Evolutionary conservation across 2,888 invertebrate species (phyloP).

Genomic region (Serrognathus titanus): DNA sequence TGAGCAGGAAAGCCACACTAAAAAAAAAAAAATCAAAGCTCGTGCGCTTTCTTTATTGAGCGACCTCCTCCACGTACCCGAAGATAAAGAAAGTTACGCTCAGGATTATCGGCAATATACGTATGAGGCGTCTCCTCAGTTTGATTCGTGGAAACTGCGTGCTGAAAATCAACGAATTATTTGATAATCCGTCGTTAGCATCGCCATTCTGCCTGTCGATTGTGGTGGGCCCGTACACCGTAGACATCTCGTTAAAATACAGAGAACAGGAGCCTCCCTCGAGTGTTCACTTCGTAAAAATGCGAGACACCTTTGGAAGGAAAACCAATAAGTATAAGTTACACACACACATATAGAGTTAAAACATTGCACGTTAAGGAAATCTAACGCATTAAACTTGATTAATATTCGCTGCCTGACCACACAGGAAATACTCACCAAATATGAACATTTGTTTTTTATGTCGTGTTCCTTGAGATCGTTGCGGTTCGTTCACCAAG

Average conservation of each 20-base stretch:
- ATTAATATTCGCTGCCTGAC: neutral
- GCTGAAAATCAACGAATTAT: constrained; percentile 12
- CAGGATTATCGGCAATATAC: constrained; percentile 11
- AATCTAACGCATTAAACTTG: neutral
- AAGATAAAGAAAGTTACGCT: constrained; percentile 11
- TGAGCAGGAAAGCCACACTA: constrained; percentile 8
- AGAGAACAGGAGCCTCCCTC: neutral
- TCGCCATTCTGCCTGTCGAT: constrained; percentile 18
- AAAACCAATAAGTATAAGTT: neutral
- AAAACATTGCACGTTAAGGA: no score
- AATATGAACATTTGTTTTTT: constrained; percentile 16
- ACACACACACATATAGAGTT: no score
- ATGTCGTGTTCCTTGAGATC: no score
- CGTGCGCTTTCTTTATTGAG: neutral
- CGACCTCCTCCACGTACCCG: constrained; percentile 1
- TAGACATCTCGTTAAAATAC: constrained; percentile 12
- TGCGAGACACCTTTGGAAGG: constrained; percentile 4
- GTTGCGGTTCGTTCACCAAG: no score
- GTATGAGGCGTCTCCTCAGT: constrained; percentile 8
- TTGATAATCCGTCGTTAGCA: constrained; percentile 13
- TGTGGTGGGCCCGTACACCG: constrained; percentile 19
- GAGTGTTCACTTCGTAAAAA: neutral
- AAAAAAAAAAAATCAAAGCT: neutral
- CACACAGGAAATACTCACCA: constrained; percentile 14
- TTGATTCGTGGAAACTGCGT: constrained; percentile 14